Conservation (phyloP, 2,797 vertebrate genomes). For the Danio tinwini region DNA sequence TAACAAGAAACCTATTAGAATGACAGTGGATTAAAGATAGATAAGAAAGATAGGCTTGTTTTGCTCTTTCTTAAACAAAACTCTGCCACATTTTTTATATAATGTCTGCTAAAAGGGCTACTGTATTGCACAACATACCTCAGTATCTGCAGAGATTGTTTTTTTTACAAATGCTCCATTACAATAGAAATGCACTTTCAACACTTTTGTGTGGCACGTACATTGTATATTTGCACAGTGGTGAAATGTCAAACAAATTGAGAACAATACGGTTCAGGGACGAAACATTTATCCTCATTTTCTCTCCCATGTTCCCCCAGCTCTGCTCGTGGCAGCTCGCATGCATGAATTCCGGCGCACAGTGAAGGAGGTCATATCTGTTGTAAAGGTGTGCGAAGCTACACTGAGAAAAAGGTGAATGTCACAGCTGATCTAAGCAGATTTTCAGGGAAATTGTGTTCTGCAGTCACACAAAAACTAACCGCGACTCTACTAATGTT, state of each 20-base stretch:
- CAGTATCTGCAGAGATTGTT: slow-evolving; percentile 6
- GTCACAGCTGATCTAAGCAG: neutral
- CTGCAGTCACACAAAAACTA: neutral
- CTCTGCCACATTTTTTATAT: slow-evolving; percentile 11
- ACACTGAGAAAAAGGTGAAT: slow-evolving; percentile 94
- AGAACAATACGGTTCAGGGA: slow-evolving; percentile 1
- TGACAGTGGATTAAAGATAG: slow-evolving; percentile 2
- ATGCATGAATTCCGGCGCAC: slow-evolving; percentile 98
- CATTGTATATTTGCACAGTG: neutral
- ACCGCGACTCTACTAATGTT: neutral
- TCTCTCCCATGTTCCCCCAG: slow-evolving; percentile 68
- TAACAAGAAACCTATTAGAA: neutral
- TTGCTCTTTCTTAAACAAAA: slow-evolving; percentile 8
- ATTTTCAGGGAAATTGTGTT: neutral
- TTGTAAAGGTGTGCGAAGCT: slow-evolving; percentile 98
- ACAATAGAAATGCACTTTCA: slow-evolving; percentile 1
- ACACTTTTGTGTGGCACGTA: slow-evolving; percentile 18
- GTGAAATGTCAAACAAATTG: slow-evolving; percentile 38
- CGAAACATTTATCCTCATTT: slow-evolving; percentile 24
- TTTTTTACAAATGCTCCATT: neutral
- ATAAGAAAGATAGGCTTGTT: slow-evolving; percentile 16
- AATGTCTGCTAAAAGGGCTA: neutral
- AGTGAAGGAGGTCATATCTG: slow-evolving; percentile 94
- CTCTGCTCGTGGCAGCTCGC: slow-evolving; percentile 93
- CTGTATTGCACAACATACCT: slow-evolving; percentile 11